Percentiles rank a stretch among this genome's conserved stretches.
Evolutionary conservation across 2,797 vertebrate species (phyloP).

Genomic region (Liparis tanakae): DNA sequence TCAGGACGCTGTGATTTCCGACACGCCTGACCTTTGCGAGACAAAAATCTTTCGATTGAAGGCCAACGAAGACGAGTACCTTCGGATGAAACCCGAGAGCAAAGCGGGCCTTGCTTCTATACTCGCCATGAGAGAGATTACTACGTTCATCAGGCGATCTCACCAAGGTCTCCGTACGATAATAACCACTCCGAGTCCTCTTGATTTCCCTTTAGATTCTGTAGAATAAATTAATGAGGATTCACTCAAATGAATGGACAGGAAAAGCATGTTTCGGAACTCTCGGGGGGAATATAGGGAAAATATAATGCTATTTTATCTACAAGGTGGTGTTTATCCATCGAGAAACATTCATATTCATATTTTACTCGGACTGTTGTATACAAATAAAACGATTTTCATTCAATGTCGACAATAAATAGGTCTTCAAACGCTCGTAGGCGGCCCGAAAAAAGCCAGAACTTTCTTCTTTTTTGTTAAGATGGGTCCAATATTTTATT

Average conservation of each 20-base stretch:
- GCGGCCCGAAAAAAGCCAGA: neutral
- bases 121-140: neutral
- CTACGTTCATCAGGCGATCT: neutral
- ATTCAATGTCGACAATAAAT: slow-evolving; percentile 20
- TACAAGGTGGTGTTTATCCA: slow-evolving; percentile 13
- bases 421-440: slow-evolving; percentile 16
- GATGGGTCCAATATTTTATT: too few relatives aligned
- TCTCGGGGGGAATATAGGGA: slow-evolving; percentile 33
- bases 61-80: neutral
- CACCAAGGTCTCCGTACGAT: slow-evolving; percentile 10
- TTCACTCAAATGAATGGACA: slow-evolving; percentile 36
- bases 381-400: slow-evolving; percentile 24
- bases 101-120: too few relatives aligned
- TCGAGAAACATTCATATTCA: slow-evolving; percentile 28
- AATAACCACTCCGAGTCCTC: slow-evolving; percentile 13
- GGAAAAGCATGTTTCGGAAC: slow-evolving; percentile 36
- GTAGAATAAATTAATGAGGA: slow-evolving; percentile 35
- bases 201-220: slow-evolving; percentile 25
- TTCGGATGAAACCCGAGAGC: neutral
- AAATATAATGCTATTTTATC: slow-evolving; percentile 27
- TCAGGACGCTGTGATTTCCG: neutral
- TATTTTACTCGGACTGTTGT: too few relatives aligned
- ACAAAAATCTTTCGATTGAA: neutral
- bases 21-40: too few relatives aligned
- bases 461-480: too few relatives aligned